These are phyloP conservation scores for Acromyrmex heyeri DNA, from an alignment of 1,140 invertebrate species.

Conservation along the genomic window DNA sequence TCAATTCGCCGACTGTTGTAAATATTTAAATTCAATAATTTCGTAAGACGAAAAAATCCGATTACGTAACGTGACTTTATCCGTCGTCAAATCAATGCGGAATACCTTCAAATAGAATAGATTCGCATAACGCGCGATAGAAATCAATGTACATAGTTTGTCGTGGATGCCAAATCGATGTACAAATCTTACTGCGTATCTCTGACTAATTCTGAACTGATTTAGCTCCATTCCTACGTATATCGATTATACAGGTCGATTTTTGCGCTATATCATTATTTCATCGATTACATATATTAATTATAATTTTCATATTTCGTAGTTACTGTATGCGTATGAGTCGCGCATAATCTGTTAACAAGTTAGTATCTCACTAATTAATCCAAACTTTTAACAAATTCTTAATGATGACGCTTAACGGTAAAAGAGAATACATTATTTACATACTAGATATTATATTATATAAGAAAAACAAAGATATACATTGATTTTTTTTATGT, in stretches of 20 bases:
- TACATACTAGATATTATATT: not conserved
- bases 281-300: not conserved
- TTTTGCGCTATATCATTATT: not conserved
- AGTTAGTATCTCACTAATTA: not conserved
- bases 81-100: constrained; percentile 27
- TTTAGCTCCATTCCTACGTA: constrained; percentile 26
- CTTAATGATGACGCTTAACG: not conserved
- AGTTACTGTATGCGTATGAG: not conserved
- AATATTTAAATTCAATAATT: constrained; percentile 59
- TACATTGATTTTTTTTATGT: not conserved
- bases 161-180: not conserved
- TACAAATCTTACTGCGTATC: constrained; percentile 24
- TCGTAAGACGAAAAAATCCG: constrained; percentile 24
- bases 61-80: not conserved
- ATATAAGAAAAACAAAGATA: not conserved
- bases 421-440: not conserved
- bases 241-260: constrained; percentile 29
- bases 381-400: not conserved
- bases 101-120: constrained; percentile 51
- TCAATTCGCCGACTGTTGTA: constrained; percentile 57
- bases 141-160: not conserved
- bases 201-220: constrained; percentile 7
- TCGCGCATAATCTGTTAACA: not conserved
- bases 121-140: not conserved
- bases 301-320: constrained; percentile 15